Percentiles rank a stretch among this genome's conserved stretches.
Evolutionary conservation across 2,797 vertebrate genomes (phyloP).

Genomic region (Myotis pilosus): DNA sequence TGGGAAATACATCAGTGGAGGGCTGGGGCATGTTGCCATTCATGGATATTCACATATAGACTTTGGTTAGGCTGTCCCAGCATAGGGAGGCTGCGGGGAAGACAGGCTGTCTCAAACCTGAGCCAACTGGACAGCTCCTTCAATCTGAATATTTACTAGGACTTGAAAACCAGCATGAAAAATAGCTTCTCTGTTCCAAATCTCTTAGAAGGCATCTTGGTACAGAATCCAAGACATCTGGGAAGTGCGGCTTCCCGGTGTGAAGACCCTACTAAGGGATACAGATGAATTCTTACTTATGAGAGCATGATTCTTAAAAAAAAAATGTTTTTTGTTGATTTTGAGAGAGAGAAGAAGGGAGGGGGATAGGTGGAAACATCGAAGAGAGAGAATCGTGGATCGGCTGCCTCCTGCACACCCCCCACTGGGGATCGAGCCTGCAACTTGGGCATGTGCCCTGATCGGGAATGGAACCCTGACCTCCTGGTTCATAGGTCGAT

Average conservation of each 20-base stretch:
- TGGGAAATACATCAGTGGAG: conserved; percentile 15
- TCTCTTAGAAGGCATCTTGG: conserved; percentile 2
- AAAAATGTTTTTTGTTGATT: too few relatives aligned
- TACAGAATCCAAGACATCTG: neutral
- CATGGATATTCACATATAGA: neutral
- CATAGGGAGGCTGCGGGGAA: neutral
- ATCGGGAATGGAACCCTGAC: too few relatives aligned
- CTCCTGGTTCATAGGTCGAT: too few relatives aligned
- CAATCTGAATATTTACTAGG: conserved; percentile 16
- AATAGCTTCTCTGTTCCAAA: conserved; percentile 29
- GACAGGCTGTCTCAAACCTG: neutral
- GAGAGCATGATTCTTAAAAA: neutral
- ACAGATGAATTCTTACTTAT: neutral
- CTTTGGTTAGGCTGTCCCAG: neutral
- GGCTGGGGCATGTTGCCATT: neutral
- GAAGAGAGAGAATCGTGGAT: too few relatives aligned
- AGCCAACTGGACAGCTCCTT: conserved; percentile 39
- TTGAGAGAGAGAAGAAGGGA: too few relatives aligned
- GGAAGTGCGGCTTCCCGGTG: neutral
- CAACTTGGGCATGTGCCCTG: too few relatives aligned
- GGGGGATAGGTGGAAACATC: too few relatives aligned
- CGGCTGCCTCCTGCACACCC: too few relatives aligned
- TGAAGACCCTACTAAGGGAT: neutral
- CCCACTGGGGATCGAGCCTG: too few relatives aligned
- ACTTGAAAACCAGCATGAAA: conserved; percentile 53